Conservation (phyloP, 2,797 vertebrate genomes). For the Leptoclinus maculatus region DNA sequence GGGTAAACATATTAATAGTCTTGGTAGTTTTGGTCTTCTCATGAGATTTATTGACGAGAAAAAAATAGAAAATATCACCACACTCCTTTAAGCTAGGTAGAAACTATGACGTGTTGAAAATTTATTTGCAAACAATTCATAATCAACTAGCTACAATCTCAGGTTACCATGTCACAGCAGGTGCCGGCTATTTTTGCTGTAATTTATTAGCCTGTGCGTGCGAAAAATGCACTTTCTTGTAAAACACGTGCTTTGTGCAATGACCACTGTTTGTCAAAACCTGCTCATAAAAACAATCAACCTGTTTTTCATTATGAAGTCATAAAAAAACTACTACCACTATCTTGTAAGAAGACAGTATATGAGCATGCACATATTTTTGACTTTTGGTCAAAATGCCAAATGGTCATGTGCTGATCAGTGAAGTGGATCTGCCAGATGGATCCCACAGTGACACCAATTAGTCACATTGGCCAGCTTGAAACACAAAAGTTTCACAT, state of each 20-base stretch:
- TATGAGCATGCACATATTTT: neutral
- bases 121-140: too few species aligned
- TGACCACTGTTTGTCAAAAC: neutral
- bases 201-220: slow-evolving; percentile 8
- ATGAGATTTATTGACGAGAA: neutral
- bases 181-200: slow-evolving; percentile 32
- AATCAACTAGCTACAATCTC: slow-evolving; percentile 21
- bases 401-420: neutral
- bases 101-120: neutral
- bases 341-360: neutral
- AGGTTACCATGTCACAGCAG: slow-evolving; percentile 28
- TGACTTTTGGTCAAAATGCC: slow-evolving; percentile 3
- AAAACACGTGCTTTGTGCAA: neutral
- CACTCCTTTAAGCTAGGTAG: neutral
- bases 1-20: neutral
- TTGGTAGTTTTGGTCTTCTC: neutral
- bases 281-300: neutral
- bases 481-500: slow-evolving; percentile 20
- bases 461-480: slow-evolving; percentile 25
- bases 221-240: slow-evolving; percentile 8
- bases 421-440: slow-evolving; percentile 12
- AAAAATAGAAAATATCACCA: neutral
- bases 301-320: neutral
- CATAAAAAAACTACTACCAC: neutral
- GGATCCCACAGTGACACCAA: slow-evolving; percentile 20